Base-by-base conservation (phyloP, 2,113 vertebrate species). In the Pithys albifrons region DNA sequence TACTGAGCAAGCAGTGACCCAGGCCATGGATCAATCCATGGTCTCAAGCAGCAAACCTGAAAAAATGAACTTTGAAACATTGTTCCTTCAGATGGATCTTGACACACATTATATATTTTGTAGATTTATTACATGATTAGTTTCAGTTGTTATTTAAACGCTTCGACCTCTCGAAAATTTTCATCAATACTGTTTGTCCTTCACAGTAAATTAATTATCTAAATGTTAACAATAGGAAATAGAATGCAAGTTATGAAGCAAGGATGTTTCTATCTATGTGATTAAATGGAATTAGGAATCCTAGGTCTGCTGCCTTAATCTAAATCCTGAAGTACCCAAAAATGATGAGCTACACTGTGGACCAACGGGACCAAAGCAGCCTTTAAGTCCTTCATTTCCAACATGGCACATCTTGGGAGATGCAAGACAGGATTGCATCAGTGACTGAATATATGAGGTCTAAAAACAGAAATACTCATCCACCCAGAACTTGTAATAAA, bases 171-270 rank as follows among this genome's bases (percentile, higher is more conserved):
- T 18, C 29, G 35, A 72, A 70, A 25, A 48, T 15, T 69, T 82
- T 33, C 23, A 76, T 46, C 74, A 69, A 75, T 51, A 54, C 8
- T 52, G 8, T 54, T 85, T 59, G 33, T 67, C 31, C 35, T 80
- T 88, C 67, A 84, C 49, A 64, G 57, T 43, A 88, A 70, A 77
- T 72, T 88, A 88, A 77, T 77, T 61, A 81, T 29, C 46, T 28
- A 8, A 28, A 76, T 66, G 41, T 78, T 54, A 62, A 84, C 88
- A 70, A 58, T 4, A 71, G 9, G 6, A 57, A 67, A 73, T 24
- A 81, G 25, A 35, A 37, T 16, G 14, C 19, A 84, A 61, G 77
- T 39, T 93, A 76, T 31, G 59, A 76, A 72, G 66, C 9, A 43
- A 82, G 29, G 75, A 55, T 7, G 48, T n/a, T 52, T 86, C 1